phyloP scores from a whole-genome alignment of 2,113 vertebrate species.

The Verasper variegatus region DNA sequence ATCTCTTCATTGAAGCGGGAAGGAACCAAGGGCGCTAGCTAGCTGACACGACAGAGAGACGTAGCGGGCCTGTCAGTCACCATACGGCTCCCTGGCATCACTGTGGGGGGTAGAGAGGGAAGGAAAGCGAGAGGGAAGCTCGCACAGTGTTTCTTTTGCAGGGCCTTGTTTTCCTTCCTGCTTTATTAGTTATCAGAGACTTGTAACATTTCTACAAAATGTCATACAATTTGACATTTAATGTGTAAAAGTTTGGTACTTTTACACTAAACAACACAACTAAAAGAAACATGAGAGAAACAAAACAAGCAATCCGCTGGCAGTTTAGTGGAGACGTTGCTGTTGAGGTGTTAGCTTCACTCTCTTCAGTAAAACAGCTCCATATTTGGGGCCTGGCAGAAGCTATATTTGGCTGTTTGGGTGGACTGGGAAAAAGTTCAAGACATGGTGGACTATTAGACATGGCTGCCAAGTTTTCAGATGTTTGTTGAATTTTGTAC shows the following conservation, averaged over 20 bases:
- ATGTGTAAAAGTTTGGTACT: constrained; percentile 51
- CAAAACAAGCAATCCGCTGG: constrained; percentile 23
- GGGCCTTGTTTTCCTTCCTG: constrained; percentile 54
- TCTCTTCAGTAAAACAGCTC: constrained; percentile 29
- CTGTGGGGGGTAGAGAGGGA: constrained; percentile 48
- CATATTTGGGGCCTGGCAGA: constrained; percentile 40
- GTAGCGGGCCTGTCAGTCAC: constrained; percentile 73
- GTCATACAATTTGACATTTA: constrained; percentile 54
- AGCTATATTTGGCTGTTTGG: constrained; percentile 22
- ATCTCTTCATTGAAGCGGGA: constrained; percentile 80
- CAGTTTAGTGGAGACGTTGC: constrained; percentile 13
- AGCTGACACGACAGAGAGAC: constrained; percentile 71
- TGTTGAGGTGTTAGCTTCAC: constrained; percentile 37
- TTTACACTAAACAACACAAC: constrained; percentile 2
- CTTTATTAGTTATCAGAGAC: constrained; percentile 32
- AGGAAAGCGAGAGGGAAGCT: constrained; percentile 35
- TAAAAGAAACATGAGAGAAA: constrained; percentile 12
- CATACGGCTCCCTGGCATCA: constrained; percentile 60
- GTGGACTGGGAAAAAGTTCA: constrained; percentile 44
- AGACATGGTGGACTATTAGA: constrained; percentile 31
- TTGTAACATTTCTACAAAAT: constrained; percentile 38
- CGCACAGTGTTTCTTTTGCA: constrained; percentile 32
- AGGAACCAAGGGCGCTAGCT: constrained; percentile 69
- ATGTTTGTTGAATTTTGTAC: constrained; percentile 44
- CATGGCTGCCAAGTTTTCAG: constrained; percentile 39